Base-by-base conservation (phyloP, 64 coral and sea anemone species). In the Porites australiensis region DNA sequence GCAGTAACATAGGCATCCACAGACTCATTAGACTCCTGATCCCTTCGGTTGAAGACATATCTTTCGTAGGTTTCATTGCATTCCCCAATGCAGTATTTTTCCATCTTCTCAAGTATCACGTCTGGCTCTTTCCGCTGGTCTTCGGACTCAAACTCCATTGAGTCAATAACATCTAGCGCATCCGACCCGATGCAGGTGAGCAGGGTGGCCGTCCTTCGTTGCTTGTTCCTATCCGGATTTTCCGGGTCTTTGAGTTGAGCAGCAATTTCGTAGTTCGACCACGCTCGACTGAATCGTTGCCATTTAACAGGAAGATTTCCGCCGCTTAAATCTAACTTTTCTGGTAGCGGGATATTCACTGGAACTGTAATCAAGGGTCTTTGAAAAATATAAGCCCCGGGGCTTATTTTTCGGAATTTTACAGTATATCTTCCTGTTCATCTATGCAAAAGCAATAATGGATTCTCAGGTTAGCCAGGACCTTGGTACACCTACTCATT, bases 21-120 rank as follows among this genome's bases (percentile, higher is more conserved):
- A 2, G 74, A 50, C n/a, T 72, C 85, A 6, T 63, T 67, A 6
- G 68, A 47, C 53, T 88, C 52, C 72, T 88, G 85, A 3, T 53
- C 52, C 71, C 85, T 6, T 4, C 50, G 47, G n/a, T 88, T 88
- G 85, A 88, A 88, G 7, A 62, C 62, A 53, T 88, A 88, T 3
- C 69, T 64, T 88, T 74, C 85, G 58, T 62, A 88, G 20, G 85
- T 87, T 52, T 87, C 68, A 52, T 87, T 74, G 19, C 47, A 50
- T 19, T 88, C 57, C 27, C 72, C 86, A 59, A 88, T 88, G 70
- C 86, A 88, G 48, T 88, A 88, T 88, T 73, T 63, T 62, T 88
- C 70, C 15, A 88, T 57, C 58, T 60, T 74, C 3, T 37, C 50
- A 18, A 87, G 22, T 2, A 87, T 64, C 63, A 47, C 51, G 8